Evolutionary conservation across 2,113 vertebrate genomes (phyloP), one percentile per base, ranked within the genome.

Genomic region (Phaethon lepturus): DNA sequence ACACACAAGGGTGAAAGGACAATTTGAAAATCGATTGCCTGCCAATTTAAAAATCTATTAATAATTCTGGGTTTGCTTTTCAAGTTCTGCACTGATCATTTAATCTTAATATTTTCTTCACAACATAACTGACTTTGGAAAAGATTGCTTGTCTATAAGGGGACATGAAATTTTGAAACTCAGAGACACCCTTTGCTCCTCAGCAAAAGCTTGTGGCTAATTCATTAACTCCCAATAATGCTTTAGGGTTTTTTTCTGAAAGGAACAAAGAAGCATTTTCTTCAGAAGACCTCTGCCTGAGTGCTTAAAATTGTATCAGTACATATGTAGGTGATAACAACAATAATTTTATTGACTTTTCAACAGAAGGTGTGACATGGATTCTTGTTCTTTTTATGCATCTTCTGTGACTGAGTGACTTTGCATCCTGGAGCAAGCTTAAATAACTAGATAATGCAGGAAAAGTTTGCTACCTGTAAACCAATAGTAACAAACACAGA

Each of bases 1-100:
- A 91, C 93, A 80, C 53, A 77, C 62, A 96, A 85, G 75, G 72
- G 73, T 95, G 93, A 95, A 97, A 96, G 76, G 84, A 95, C 90
- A 96, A 89, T 82, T 96, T 91, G 67, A 95, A 96, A 92, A 93
- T 95, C 47, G 25, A 94, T 91, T 84, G 84, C 81, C 53, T 90
- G 90, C 35, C 91, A 87, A 95, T 97, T 95, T 80, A 88, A 92
- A 95, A 94, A 92, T 66, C 85, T 93, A 91, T 97, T 95, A 56
- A 92, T 95, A 90, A 95, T 88, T 69, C 88, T 9, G 40, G 45
- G 50, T 90, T 95, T 93, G 77, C 83, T 91, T 96, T 88, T 93
- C 62, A 67, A 91, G 55, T 63, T 93, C 71, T 93, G 78, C 49
- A 33, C 53, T 83, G 58, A 53, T 88, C 67, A 79, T 94, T 94